phyloP scores from a whole-genome alignment of 2,797 vertebrate genomes.

The Falco cherrug region DNA sequence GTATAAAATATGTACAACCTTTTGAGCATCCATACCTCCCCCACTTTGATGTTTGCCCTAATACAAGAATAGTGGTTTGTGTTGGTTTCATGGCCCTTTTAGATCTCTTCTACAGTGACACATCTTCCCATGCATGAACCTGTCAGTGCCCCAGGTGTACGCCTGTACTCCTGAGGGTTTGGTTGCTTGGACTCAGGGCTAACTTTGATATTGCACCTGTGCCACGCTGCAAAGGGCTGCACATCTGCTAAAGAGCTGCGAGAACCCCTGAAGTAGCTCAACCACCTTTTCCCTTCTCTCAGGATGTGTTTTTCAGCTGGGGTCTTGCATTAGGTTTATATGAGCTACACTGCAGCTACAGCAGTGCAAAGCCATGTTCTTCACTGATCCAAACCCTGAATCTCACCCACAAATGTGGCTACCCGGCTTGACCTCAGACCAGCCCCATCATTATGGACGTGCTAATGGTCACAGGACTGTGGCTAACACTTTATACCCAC shows the following conservation, averaged over 20 bases:
- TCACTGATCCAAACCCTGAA: not conserved
- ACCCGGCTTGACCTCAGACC: not conserved
- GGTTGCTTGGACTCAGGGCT: not conserved
- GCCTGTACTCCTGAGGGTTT: accelerated
- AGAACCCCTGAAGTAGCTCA: not conserved
- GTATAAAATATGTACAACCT: not conserved
- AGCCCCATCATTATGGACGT: not conserved
- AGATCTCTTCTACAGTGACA: not conserved
- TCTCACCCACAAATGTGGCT: not conserved
- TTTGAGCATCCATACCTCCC: not conserved
- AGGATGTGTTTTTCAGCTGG: not conserved
- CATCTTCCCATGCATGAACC: not conserved
- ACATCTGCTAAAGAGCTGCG: not conserved
- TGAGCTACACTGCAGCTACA: not conserved
- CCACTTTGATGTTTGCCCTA: not conserved
- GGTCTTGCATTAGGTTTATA: not conserved
- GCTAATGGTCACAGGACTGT: not conserved
- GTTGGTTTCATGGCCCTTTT: not conserved
- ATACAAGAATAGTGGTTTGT: not conserved
- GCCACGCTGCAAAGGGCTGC: not conserved
- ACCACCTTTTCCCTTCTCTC: not conserved
- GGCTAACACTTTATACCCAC: not conserved
- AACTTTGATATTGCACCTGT: not conserved
- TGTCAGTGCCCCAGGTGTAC: accelerated
- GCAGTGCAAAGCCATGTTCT: not conserved